Evolutionary conservation across 1,140 invertebrate species (phyloP).

Genomic region (Ostrea edulis): DNA sequence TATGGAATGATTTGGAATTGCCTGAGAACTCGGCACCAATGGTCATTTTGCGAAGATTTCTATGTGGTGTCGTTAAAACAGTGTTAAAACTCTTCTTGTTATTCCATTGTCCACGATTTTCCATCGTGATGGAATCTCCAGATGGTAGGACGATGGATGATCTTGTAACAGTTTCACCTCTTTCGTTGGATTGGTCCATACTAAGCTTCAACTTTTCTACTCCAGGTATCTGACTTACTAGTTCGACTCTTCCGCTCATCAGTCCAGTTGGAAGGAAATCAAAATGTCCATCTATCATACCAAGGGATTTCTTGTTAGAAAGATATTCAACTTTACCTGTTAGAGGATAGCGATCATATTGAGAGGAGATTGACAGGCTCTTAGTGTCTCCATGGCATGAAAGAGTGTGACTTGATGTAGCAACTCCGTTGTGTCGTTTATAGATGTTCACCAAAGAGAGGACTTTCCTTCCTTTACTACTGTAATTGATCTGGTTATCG

Average conservation of each 20-base stretch:
- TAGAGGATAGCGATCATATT: constrained; percentile 25
- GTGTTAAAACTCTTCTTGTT: constrained; percentile 47
- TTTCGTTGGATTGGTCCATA: neutral
- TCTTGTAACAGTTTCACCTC: constrained; percentile 12
- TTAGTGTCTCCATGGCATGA: neutral
- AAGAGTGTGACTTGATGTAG: neutral
- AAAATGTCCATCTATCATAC: neutral
- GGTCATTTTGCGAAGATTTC: constrained; percentile 49
- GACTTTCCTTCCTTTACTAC: neutral
- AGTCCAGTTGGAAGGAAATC: neutral
- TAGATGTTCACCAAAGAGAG: neutral
- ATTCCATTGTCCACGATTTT: constrained; percentile 49
- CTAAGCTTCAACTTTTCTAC: neutral
- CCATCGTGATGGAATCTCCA: constrained; percentile 36
- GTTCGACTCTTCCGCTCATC: constrained; percentile 31
- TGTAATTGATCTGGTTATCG: constrained; percentile 21
- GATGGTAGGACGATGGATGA: neutral
- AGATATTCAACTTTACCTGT: constrained; percentile 20
- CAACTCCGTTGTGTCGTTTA: constrained; percentile 7
- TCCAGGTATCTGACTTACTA: neutral
- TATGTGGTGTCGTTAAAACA: constrained; percentile 51
- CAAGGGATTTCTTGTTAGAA: neutral
- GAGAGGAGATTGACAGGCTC: neutral
- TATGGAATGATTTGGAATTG: constrained; percentile 46
- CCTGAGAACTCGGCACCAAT: constrained; percentile 47